Conservation (phyloP, 2,797 vertebrate species). For the Artibeus lituratus region DNA sequence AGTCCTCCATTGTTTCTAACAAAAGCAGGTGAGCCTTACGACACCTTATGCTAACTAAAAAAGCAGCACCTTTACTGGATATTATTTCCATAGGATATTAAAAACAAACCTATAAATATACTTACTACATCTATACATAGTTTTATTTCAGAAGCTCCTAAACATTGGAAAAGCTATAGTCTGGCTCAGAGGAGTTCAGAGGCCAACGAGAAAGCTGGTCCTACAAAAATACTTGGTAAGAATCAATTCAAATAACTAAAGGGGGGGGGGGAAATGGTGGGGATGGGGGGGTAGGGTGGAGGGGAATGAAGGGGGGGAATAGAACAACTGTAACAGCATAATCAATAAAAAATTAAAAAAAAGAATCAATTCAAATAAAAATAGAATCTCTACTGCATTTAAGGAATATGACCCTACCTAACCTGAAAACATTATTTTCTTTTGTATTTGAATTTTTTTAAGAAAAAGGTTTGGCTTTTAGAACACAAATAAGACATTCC, state of each 20-base stretch:
- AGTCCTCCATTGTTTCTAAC: not conserved
- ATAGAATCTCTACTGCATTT: not conserved
- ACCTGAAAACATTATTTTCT: not conserved
- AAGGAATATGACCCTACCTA: not conserved
- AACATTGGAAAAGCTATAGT: not conserved
- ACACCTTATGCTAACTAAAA: not conserved
- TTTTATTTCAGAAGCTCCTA: not conserved
- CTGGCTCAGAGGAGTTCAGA: not conserved
- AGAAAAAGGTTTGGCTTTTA: conserved; percentile 3
- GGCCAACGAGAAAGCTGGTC: not conserved
- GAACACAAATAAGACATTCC: not conserved
- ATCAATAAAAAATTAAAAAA: too few species aligned
- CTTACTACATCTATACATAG: not conserved
- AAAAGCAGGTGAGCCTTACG: not conserved
- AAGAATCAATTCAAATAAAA: not conserved
- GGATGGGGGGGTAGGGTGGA: too few species aligned
- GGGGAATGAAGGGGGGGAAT: too few species aligned
- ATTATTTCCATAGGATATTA: conserved; percentile 19
- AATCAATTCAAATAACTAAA: not conserved
- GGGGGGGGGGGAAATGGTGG: too few species aligned
- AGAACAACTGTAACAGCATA: too few species aligned
- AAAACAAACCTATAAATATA: not conserved
- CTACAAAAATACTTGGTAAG: not conserved
- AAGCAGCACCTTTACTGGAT: not conserved
- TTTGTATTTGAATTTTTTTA: not conserved